phyloP scores from a whole-genome alignment of 2,797 vertebrate genomes.

The Ambastaia sidthimunki region DNA sequence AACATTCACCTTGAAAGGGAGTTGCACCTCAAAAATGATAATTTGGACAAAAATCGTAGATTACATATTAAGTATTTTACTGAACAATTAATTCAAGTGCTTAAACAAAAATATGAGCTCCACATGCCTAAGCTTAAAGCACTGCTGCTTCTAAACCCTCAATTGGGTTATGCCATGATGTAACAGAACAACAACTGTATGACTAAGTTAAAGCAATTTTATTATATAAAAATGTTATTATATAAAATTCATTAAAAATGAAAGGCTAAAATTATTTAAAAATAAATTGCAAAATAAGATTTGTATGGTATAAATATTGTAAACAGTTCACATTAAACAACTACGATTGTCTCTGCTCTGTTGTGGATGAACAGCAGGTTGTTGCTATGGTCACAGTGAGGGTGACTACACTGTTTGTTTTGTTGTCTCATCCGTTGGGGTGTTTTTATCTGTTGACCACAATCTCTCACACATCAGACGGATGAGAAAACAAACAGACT shows the following conservation, averaged over 20 bases:
- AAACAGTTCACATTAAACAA: background rate
- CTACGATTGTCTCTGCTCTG: background rate
- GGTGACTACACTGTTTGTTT: constrained; percentile 21
- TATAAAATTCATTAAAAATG: too few species aligned
- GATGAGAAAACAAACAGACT: constrained; percentile 52
- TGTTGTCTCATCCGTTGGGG: constrained; percentile 20
- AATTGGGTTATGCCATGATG: too few species aligned
- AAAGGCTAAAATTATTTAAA: too few species aligned
- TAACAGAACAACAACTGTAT: too few species aligned
- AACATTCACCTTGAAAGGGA: too few species aligned
- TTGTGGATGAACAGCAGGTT: background rate
- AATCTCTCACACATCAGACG: constrained; percentile 53
- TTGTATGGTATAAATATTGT: background rate
- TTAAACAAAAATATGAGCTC: background rate
- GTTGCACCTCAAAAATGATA: too few species aligned
- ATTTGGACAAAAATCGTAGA: too few species aligned
- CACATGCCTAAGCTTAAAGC: too few species aligned
- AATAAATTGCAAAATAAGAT: too few species aligned
- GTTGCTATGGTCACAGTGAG: constrained; percentile 18
- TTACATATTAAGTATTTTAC: too few species aligned
- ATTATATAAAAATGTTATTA: too few species aligned
- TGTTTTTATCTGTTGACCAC: constrained; percentile 51
- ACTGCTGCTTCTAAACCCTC: background rate
- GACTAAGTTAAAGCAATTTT: too few species aligned
- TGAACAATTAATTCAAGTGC: background rate